These are phyloP conservation scores for Anoplolepis gracilipes DNA, from an alignment of 1,140 invertebrate species.

Conservation along the genomic window DNA sequence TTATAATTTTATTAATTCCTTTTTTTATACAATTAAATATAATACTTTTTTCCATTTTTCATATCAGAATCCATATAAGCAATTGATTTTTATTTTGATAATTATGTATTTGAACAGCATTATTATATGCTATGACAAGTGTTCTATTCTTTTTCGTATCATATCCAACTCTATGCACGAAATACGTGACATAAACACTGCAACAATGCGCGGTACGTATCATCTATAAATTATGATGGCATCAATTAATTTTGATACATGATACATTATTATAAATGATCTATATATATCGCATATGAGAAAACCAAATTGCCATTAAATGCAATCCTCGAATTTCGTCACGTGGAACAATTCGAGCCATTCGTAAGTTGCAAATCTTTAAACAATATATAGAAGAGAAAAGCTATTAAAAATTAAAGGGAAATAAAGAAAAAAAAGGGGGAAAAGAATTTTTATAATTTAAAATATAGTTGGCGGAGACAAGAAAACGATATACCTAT, in stretches of 20 bases:
- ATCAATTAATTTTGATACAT: slow-evolving; percentile 45
- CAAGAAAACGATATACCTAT: too few species aligned
- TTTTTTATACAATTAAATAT: not conserved
- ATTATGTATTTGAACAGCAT: not conserved
- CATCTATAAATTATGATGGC: slow-evolving; percentile 19
- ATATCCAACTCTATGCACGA: slow-evolving; percentile 1
- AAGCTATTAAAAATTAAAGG: not conserved
- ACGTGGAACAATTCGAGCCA: not conserved
- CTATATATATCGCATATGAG: not conserved
- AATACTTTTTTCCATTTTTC: not conserved
- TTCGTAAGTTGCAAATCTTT: not conserved
- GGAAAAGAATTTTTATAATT: not conserved
- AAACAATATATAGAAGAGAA: not conserved
- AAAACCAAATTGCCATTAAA: not conserved
- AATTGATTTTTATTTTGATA: not conserved
- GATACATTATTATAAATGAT: slow-evolving; percentile 40
- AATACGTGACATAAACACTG: slow-evolving; percentile 7
- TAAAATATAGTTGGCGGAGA: too few species aligned
- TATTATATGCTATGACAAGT: not conserved
- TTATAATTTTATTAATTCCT: not conserved
- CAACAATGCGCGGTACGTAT: slow-evolving; percentile 26
- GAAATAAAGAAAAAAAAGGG: not conserved
- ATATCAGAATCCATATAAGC: not conserved
- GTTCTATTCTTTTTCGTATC: not conserved
- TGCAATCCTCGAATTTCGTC: slow-evolving; percentile 9